A percentile compares a stretch with the other conserved stretches of the same genome.
Evolutionary conservation across 1,140 invertebrate genomes (phyloP).

Genomic region (Trichonephila inaurata): DNA sequence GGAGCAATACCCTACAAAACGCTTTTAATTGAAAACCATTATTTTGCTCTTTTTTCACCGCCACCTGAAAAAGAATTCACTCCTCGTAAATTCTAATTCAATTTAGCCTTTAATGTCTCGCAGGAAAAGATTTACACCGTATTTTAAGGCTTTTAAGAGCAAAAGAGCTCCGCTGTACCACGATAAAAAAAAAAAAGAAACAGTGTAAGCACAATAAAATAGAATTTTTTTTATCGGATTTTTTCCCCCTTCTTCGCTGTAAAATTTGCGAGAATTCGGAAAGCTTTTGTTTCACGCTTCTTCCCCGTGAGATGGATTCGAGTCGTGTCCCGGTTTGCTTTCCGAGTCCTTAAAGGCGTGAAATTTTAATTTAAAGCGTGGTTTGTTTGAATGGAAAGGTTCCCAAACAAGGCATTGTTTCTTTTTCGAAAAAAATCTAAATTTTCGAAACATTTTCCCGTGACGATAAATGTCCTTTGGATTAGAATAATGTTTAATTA

Average conservation of each 20-base stretch:
- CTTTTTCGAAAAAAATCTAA: not conserved
- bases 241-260: not conserved
- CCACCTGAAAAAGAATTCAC: not conserved
- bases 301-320: not conserved
- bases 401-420: not conserved
- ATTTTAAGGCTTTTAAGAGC: not conserved
- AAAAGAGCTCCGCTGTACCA: not conserved
- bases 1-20: not conserved
- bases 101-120: slow-evolving; percentile 15
- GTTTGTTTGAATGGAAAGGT: not conserved
- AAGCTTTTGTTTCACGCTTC: not conserved
- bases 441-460: not conserved
- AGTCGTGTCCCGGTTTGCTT: not conserved
- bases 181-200: slow-evolving; percentile 4
- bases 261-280: not conserved
- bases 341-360: not conserved
- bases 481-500: not conserved
- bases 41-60: not conserved
- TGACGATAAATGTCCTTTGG: not conserved
- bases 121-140: not conserved
- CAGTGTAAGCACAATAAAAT: not conserved
- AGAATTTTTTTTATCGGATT: not conserved
- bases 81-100: slow-evolving; percentile 26
- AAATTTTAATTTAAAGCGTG: slow-evolving; percentile 5
- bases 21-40: slow-evolving; percentile 32